Base-by-base conservation (phyloP, 2,888 invertebrate genomes). In the Petrolisthes manimaculis region DNA sequence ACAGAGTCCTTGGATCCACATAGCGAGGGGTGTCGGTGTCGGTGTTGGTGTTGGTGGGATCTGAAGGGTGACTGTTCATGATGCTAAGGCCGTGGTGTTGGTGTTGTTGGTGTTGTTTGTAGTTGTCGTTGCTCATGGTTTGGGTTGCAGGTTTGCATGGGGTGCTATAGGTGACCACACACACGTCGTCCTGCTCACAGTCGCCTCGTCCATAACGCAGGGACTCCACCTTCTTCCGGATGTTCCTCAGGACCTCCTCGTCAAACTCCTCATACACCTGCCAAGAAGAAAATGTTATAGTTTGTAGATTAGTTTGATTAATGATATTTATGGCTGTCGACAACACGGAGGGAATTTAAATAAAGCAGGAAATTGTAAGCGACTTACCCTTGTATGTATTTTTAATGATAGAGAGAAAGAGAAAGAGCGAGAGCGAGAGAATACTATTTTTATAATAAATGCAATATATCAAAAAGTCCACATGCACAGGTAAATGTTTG, bases 201-300 rank as follows among this genome's bases (percentile, higher is more conserved):
- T 37, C 77, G 37, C 0, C 37, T 37, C 2, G 0, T 37, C 37
- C 37, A 37, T 37, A 37, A 67, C 84, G 84, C 5, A 79, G 79
- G 8, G 79, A 61, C 8, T 84, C 79, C 51, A 84, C 79, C 79
- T 84, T 84, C 79, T 79, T 55, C 5, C 21, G 56, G 69, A 84
- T 67, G n/a, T 77, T 77, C 61, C 53, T 51, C 69, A 84, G 21
- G 6, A 84, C 84, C 54, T 79, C 84, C 53, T 84, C 84, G 79
- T 79, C 79, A 51, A 84, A 84, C 53, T 84, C 79, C 1, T 79
- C 84, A 61, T 84, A 84, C 14, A 79, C 37, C 83, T 83, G 83
- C 9, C n/a, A 18, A 21, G 8, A 24, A 8, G 12, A 78, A 51
- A n/a, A n/a, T 51, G n/a, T 12, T n/a, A 12, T 78, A 78, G 53